These are phyloP conservation scores for Myotis myotis DNA, from an alignment of 2,797 vertebrate species.

Conservation along the genomic window DNA sequence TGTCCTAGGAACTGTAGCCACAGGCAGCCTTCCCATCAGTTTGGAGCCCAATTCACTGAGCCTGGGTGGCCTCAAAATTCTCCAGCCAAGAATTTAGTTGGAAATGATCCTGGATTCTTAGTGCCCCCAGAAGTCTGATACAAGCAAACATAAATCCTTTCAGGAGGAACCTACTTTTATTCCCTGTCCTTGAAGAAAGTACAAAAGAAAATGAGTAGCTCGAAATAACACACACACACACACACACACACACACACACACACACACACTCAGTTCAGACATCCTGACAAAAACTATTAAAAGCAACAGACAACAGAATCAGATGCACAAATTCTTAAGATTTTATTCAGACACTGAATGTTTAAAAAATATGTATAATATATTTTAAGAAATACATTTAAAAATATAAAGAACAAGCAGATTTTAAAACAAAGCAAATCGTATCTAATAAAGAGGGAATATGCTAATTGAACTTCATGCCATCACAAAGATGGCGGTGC, in stretches of 20 bases:
- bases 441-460: too few species aligned
- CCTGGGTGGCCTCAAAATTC: neutral
- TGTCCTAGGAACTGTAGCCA: neutral
- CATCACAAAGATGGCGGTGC: too few species aligned
- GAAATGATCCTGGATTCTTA: neutral
- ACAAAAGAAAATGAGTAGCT: neutral
- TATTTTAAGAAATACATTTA: neutral
- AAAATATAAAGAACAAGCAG: neutral
- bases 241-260: neutral
- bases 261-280: neutral
- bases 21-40: neutral
- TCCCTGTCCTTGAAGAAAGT: neutral
- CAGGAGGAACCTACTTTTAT: neutral
- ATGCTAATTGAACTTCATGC: too few species aligned
- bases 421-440: conserved; percentile 7
- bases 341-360: conserved; percentile 12
- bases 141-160: neutral
- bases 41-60: neutral
- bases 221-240: neutral
- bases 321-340: neutral
- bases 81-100: conserved; percentile 4
- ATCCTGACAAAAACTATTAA: neutral
- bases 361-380: conserved; percentile 12
- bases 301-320: neutral
- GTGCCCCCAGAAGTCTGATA: neutral